phyloP scores from a whole-genome alignment of 2,113 vertebrate genomes.

The Passer domesticus region DNA sequence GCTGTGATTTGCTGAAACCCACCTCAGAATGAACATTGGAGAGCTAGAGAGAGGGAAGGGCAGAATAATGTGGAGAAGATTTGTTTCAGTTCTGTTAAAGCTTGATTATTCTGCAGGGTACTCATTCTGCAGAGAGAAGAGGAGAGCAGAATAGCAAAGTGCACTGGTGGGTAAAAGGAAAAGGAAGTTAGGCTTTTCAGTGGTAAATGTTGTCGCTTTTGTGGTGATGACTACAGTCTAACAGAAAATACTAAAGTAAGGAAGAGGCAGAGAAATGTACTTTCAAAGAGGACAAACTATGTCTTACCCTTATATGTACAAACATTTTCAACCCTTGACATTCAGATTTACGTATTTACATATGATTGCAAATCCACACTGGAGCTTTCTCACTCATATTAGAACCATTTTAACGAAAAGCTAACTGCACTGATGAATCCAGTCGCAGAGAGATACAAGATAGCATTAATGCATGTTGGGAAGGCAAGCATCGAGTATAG shows the following conservation, averaged over 20 bases:
- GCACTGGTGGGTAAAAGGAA: background rate
- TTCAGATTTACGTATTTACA: background rate
- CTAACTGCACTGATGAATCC: background rate
- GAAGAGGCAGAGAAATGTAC: background rate
- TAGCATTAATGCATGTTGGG: rapidly evolving
- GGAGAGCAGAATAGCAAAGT: background rate
- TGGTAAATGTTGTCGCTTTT: background rate
- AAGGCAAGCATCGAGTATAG: background rate
- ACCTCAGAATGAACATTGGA: background rate
- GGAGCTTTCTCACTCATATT: background rate
- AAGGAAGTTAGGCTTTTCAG: background rate
- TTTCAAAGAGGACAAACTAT: background rate
- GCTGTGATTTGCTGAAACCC: background rate
- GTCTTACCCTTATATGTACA: background rate
- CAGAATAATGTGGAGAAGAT: background rate
- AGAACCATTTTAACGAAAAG: background rate
- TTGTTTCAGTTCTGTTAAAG: background rate
- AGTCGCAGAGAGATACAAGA: background rate
- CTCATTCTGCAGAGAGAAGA: background rate
- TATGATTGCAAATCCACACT: background rate
- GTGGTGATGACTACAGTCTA: background rate
- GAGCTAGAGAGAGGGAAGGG: background rate
- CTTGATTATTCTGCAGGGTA: background rate
- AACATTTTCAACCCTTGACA: background rate
- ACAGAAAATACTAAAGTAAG: background rate